Evolutionary conservation across 2,113 vertebrate species (phyloP), one percentile per base, ranked within the genome.

Genomic region (Irena cyanogastra): DNA sequence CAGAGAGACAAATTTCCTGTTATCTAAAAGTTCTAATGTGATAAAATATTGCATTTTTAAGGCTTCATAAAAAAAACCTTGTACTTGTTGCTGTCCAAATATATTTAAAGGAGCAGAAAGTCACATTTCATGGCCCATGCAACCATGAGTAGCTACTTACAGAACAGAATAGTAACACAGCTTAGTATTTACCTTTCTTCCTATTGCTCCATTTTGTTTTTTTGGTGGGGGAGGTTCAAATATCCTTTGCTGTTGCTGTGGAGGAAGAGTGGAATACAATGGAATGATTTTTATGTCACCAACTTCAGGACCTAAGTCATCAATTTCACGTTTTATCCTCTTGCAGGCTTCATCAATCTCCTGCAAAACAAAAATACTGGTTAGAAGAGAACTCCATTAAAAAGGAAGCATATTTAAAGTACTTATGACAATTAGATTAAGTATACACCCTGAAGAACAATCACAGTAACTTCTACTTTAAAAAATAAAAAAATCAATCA

Each of bases 251-350:
- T 99, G 99, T 65, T 99, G 99, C 91, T 99, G 99, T 4, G 99
- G 99, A 75, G 99, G 99, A 94, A 99, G 98, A 3, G 99, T 99
- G 35, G 99, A 99, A 96, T 99, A 99, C 60, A 99, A 97, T 2
- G 99, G 99, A 98, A 99, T 99, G 98, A 99, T 99, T 98, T 99
- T 99, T 96, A 99, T 99, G 93, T 99, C 99, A 21, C 99, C 99
- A 87, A 99, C 99, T 94, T 99, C 99, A 22, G 99, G 99, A 28
- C 99, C 99, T 92, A 99, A 98, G 95, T 99, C 99, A 94, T 99
- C 99, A 33, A 99, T 98, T 97, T 99, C 99, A 57, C 99, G 98
- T 96, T 99, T 99, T 98, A 99, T 99, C 93, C 99, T 98, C 97
- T 99, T 99, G 97, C 99, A 99, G 72, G 99, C 99, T 98, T 99